A percentile compares a stretch with the other conserved stretches of the same genome.
Evolutionary conservation across 2,797 vertebrate genomes (phyloP).

Genomic region (Threskiornis aethiopicus): DNA sequence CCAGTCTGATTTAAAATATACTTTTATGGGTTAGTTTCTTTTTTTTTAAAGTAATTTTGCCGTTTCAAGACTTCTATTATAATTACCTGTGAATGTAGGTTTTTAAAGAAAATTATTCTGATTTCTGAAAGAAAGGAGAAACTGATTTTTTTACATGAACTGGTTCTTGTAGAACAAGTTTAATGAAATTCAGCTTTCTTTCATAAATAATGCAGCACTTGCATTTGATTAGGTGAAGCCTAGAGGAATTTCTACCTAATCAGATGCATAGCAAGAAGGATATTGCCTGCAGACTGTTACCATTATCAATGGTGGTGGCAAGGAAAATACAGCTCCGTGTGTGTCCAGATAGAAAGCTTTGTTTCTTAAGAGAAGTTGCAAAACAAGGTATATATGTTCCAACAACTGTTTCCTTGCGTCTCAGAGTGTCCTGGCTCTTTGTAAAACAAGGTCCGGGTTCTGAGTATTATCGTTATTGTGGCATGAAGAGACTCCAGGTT

Average conservation of each 20-base stretch:
- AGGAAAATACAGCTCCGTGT: neutral
- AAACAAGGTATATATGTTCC: neutral
- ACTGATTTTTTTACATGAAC: neutral
- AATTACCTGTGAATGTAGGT: neutral
- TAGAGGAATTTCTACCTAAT: slow-evolving; percentile 63
- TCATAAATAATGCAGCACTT: slow-evolving; percentile 74
- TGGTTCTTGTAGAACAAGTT: slow-evolving; percentile 44
- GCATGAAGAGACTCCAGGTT: neutral
- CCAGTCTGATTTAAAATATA: slow-evolving; percentile 36
- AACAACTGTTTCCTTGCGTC: neutral
- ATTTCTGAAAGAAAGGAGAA: slow-evolving; percentile 36
- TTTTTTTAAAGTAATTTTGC: neutral
- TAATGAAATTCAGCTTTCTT: slow-evolving; percentile 70
- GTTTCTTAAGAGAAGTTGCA: neutral
- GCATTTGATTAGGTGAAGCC: slow-evolving; percentile 58
- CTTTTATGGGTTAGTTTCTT: slow-evolving; percentile 3
- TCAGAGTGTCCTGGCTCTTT: neutral
- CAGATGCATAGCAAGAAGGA: slow-evolving; percentile 33
- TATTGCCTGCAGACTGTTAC: slow-evolving; percentile 47
- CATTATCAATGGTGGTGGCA: slow-evolving; percentile 7
- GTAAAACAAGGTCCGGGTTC: neutral
- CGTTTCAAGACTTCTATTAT: neutral
- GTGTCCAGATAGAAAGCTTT: neutral
- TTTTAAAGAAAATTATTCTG: slow-evolving; percentile 26
- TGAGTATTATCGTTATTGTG: neutral